Evolutionary conservation across 2,888 invertebrate genomes (phyloP), one percentile per base, ranked within the genome.

Genomic region (Sarcophaga carnaria): DNA sequence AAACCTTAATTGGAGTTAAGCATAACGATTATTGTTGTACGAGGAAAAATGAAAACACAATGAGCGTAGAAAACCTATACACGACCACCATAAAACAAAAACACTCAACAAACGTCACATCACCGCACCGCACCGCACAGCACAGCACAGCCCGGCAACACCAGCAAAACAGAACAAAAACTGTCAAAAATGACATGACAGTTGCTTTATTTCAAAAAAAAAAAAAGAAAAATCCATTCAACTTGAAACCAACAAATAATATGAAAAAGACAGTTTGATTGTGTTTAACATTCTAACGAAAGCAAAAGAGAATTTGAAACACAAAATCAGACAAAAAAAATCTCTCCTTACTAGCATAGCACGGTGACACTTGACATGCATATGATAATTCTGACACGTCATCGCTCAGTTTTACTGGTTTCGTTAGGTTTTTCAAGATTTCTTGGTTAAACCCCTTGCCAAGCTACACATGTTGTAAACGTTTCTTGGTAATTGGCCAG

Each of bases 361-460:
- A 79, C 88, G 85, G 90, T 91, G 91, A 91, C 91, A 92, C 91
- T 91, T 92, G 91, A 93, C 92, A 91, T 92, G 92, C 92, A 92
- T 93, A 93, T 92, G 91, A 92, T 92, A 93, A 93, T 93, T 93
- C 90, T 93, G 92, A 93, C 92, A 93, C 93, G 93, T 93, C 93
- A 92, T 91, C 92, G 92, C 91, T 86, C 88, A 88, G 78, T 80
- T 54, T 87, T 80, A 72, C 77, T 85, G 72, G 66, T 80, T 76
- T 75, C 77, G 66, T 72, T 67, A 72, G 12, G n/a, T 49, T 72
- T 60, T 72, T 78, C 27, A 47, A 60, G 47, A 66, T 83, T 83
- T 47, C 64, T 60, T 71, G 66, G 49, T 72, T 60, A 17, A 49
- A n/a, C 64, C 47, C 47, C 80, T 77, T 80, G 37, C 67, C 60